Conservation (phyloP, 2,888 invertebrate genomes). For the Anagyrus pseudococci region DNA sequence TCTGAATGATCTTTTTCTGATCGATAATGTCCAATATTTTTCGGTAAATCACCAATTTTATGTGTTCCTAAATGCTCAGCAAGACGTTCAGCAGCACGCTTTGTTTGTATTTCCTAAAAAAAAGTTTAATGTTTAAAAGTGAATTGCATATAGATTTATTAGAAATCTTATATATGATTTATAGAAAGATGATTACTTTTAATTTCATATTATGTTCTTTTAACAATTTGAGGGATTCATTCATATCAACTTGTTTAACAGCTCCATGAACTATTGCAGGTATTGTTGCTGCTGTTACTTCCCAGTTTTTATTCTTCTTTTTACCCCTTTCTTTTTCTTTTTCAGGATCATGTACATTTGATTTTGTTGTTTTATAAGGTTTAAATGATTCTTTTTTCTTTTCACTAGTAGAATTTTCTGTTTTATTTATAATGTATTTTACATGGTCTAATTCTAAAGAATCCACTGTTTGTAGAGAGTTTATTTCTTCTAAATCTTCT, state of each 20-base stretch:
- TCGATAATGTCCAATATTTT: slow-evolving; percentile 60
- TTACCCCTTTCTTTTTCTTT: slow-evolving; percentile 63
- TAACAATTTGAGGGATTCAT: slow-evolving; percentile 68
- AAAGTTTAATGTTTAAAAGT: background rate
- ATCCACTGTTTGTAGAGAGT: slow-evolving; percentile 46
- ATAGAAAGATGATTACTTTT: slow-evolving; percentile 48
- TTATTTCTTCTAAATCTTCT: slow-evolving; percentile 64
- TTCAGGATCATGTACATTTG: slow-evolving; percentile 65
- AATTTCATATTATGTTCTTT: slow-evolving; percentile 62
- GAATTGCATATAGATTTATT: background rate
- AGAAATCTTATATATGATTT: background rate
- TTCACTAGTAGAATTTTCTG: slow-evolving; percentile 56
- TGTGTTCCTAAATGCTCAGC: slow-evolving; percentile 60
- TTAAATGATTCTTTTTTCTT: slow-evolving; percentile 63
- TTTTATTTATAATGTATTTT: slow-evolving; percentile 66
- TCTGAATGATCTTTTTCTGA: slow-evolving; percentile 53
- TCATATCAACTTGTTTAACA: slow-evolving; percentile 64
- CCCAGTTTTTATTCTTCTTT: slow-evolving; percentile 66
- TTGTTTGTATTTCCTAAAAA: slow-evolving; percentile 63
- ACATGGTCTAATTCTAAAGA: slow-evolving; percentile 60
- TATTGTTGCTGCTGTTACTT: slow-evolving; percentile 71
- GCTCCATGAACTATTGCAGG: slow-evolving; percentile 67
- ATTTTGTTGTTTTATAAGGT: slow-evolving; percentile 67
- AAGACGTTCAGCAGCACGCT: slow-evolving; percentile 67
- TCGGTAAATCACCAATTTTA: slow-evolving; percentile 59